A percentile compares a stretch with the other conserved stretches of the same genome.
These are phyloP conservation scores for Aleiodes leptofemur DNA, from an alignment of 2,888 invertebrate genomes.

Conservation along the genomic window DNA sequence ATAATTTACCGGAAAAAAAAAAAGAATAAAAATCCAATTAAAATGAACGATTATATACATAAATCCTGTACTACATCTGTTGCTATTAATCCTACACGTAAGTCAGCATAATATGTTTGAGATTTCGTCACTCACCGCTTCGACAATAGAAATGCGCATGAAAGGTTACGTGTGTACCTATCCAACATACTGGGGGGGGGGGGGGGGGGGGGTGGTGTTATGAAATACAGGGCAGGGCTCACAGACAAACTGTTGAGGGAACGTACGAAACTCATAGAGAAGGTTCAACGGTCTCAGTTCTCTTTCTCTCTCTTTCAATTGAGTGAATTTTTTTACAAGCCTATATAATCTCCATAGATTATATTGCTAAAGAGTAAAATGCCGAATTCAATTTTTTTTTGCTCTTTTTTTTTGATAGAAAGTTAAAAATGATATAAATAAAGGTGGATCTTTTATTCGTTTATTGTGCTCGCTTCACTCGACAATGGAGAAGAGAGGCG, in stretches of 20 bases:
- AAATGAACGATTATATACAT: neutral
- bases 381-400: neutral
- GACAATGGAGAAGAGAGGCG: conserved; percentile 24
- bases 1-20: neutral
- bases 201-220: no score
- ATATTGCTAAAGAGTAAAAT: conserved; percentile 26
- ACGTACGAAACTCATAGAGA: conserved; percentile 12
- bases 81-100: conserved; percentile 45
- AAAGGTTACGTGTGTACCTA: conserved; percentile 71
- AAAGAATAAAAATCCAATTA: neutral
- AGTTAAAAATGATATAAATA: neutral
- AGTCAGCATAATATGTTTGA: conserved; percentile 43
- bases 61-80: conserved; percentile 6
- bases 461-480: neutral
- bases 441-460: neutral
- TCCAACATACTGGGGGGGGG: conserved; percentile 51
- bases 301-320: conserved; percentile 1
- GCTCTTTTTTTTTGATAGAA: no score
- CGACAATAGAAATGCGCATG: conserved; percentile 72
- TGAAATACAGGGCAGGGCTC: conserved; percentile 68
- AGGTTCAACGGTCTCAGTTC: conserved; percentile 36
- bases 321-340: conserved; percentile 10
- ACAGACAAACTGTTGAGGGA: conserved; percentile 38
- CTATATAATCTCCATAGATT: conserved; percentile 55
- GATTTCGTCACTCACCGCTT: conserved; percentile 49